These are phyloP conservation scores for Lagorchestes hirsutus DNA, from an alignment of 2,797 vertebrate species.

Conservation along the genomic window DNA sequence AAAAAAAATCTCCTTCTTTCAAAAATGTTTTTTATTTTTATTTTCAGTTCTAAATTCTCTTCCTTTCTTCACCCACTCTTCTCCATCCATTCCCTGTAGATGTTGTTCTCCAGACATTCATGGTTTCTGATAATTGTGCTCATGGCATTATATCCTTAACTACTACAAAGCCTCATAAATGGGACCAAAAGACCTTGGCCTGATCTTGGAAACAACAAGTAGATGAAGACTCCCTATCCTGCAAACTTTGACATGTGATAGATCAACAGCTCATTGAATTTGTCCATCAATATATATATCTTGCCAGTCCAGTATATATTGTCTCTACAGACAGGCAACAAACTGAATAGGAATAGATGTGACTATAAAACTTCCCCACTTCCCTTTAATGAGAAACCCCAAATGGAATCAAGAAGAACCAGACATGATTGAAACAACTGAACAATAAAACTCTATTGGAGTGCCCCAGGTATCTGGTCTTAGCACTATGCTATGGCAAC, in stretches of 20 bases:
- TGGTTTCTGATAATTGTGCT: not conserved
- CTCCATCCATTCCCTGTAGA: not conserved
- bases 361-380: not conserved
- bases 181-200: not conserved
- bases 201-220: not conserved
- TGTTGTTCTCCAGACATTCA: not conserved
- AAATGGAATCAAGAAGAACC: not conserved
- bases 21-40: too few relatives aligned
- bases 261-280: not conserved
- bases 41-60: not conserved
- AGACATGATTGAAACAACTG: not conserved
- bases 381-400: not conserved
- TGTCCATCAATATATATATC: not conserved
- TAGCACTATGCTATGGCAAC: not conserved
- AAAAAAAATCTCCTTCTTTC: too few relatives aligned
- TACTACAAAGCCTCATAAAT: not conserved
- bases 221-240: not conserved
- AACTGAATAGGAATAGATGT: not conserved
- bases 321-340: not conserved
- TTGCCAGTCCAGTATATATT: not conserved
- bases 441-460: not conserved
- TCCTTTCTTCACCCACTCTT: not conserved
- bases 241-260: not conserved
- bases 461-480: not conserved
- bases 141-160: not conserved